Percentiles rank a stretch among this genome's conserved stretches.
Conservation (phyloP, 2,797 vertebrate species). For the Scyliorhinus canicula region DNA sequence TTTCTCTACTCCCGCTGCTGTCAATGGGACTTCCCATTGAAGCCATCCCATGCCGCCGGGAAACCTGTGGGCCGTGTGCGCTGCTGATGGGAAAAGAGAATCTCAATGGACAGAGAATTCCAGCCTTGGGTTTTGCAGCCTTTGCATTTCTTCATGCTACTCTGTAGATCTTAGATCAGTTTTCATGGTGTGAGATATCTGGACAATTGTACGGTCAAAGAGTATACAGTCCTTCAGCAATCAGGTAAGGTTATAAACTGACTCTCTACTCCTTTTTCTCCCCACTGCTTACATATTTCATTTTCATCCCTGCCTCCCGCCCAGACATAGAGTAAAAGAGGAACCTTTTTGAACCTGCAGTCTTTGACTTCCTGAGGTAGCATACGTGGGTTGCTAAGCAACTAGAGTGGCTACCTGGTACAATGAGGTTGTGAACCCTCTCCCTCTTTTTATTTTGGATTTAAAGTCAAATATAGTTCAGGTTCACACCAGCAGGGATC, state of each 20-base stretch:
- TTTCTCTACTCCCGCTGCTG: no score
- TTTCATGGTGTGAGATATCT: neutral
- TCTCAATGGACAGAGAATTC: no score
- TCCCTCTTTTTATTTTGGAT: neutral
- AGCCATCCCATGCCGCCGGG: no score
- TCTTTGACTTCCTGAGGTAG: conserved; percentile 17
- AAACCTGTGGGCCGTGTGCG: no score
- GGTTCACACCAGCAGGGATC: conserved; percentile 9
- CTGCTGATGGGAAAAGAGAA: no score
- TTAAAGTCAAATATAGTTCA: conserved; percentile 12
- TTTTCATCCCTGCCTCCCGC: neutral
- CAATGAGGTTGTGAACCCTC: neutral
- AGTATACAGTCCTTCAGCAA: neutral
- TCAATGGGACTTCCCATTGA: no score
- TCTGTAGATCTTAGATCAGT: neutral
- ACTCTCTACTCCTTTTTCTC: neutral
- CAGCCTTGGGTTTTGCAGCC: neutral
- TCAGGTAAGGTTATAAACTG: neutral
- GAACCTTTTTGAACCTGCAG: conserved; percentile 13
- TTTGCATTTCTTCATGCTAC: neutral
- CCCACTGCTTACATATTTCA: neutral
- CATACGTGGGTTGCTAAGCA: conserved; percentile 17
- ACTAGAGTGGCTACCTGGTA: neutral
- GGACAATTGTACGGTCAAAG: neutral
- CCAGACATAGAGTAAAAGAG: neutral